These are phyloP conservation scores for Sinocyclocheilus anophthalmus DNA, from an alignment of 2,113 vertebrate species.

Conservation along the genomic window DNA sequence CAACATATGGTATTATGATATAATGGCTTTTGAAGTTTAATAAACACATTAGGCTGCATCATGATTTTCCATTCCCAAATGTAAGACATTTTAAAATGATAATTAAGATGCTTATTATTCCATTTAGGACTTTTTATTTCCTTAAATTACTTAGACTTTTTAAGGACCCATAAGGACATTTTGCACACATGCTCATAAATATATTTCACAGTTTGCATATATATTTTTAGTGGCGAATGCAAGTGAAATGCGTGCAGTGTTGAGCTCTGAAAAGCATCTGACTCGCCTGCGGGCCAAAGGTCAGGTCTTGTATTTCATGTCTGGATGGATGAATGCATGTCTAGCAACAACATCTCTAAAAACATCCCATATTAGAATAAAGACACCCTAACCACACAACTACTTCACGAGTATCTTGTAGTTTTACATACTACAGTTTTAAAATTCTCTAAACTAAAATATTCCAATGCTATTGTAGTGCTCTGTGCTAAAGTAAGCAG, in stretches of 20 bases:
- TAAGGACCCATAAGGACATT: too few relatives aligned
- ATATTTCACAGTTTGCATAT: neutral
- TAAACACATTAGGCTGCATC: too few relatives aligned
- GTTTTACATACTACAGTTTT: neutral
- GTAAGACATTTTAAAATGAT: too few relatives aligned
- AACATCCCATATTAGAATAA: neutral
- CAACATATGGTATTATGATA: too few relatives aligned
- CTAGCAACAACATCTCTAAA: neutral
- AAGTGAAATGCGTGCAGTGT: too few relatives aligned
- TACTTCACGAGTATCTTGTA: neutral
- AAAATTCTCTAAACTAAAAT: neutral
- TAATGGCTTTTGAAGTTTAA: too few relatives aligned
- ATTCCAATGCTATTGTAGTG: neutral
- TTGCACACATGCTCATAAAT: too few relatives aligned
- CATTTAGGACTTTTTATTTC: too few relatives aligned
- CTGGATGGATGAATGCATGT: neutral
- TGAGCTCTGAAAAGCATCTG: too few relatives aligned
- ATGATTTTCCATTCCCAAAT: too few relatives aligned
- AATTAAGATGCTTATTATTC: too few relatives aligned
- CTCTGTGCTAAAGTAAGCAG: neutral
- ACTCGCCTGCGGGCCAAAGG: neutral
- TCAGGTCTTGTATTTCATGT: neutral
- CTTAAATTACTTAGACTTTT: too few relatives aligned
- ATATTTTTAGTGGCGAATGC: neutral
- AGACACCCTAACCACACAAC: neutral